Conservation (phyloP, 2,888 invertebrate species). For the Thymelicus lineola region DNA sequence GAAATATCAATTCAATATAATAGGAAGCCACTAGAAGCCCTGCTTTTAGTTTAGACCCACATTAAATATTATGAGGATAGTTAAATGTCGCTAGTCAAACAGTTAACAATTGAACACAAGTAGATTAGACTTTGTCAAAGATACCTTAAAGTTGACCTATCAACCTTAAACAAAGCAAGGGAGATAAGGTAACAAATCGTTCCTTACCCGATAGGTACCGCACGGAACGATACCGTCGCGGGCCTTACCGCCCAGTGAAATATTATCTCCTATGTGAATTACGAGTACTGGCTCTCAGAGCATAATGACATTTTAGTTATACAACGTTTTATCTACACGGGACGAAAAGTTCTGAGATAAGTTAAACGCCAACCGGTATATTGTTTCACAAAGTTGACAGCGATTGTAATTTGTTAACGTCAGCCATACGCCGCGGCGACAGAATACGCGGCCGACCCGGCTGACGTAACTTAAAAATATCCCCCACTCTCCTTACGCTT, state of each 20-base stretch:
- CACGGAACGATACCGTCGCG: constrained; percentile 68
- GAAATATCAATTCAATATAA: too few relatives aligned
- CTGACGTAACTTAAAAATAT: constrained; percentile 75
- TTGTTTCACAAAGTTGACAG: constrained; percentile 83
- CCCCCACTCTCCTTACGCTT: constrained; percentile 52
- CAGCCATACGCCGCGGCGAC: constrained; percentile 56
- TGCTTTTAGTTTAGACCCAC: neutral
- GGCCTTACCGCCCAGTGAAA: constrained; percentile 63
- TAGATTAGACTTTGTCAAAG: constrained; percentile 59
- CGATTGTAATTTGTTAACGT: constrained; percentile 82
- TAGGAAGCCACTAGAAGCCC: neutral
- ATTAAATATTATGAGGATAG: constrained; percentile 17
- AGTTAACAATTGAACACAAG: constrained; percentile 44
- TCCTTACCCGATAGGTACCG: constrained; percentile 71
- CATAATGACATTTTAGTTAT: constrained; percentile 84
- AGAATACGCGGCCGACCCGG: constrained; percentile 58
- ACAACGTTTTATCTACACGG: constrained; percentile 82
- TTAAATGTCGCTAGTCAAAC: constrained; percentile 33
- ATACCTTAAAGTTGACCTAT: constrained; percentile 76
- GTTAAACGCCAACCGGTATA: constrained; percentile 83
- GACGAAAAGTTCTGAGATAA: constrained; percentile 81
- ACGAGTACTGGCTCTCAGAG: constrained; percentile 70
- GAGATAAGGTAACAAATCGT: constrained; percentile 81
- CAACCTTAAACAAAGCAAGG: constrained; percentile 76
- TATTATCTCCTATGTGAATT: constrained; percentile 74